These are phyloP conservation scores for Ariopsis seemanni DNA, from an alignment of 2,113 vertebrate genomes.

Conservation along the genomic window DNA sequence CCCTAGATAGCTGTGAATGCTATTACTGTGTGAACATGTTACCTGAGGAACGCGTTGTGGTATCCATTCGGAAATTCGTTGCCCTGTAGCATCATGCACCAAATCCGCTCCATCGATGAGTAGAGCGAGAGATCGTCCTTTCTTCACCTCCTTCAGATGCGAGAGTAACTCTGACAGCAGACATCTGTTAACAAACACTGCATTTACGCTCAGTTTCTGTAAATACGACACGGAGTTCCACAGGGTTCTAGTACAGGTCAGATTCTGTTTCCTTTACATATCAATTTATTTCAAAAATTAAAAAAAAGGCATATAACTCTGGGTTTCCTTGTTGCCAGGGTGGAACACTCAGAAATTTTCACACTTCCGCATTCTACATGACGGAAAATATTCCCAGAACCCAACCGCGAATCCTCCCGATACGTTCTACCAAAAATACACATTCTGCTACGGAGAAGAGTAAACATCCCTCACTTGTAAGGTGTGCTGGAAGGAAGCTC, in stretches of 20 bases:
- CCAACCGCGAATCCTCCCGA: background rate
- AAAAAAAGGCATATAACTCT: background rate
- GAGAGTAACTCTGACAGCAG: conserved; percentile 76
- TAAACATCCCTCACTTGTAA: conserved; percentile 70
- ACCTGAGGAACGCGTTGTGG: conserved; percentile 78
- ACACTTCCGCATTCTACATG: background rate
- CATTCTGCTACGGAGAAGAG: background rate
- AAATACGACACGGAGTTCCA: background rate
- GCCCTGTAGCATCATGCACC: conserved; percentile 67
- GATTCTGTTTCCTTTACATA: background rate
- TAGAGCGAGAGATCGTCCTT: conserved; percentile 67
- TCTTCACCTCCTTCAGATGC: conserved; percentile 55
- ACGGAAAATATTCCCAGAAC: background rate
- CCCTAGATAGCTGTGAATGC: background rate
- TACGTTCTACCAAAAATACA: background rate
- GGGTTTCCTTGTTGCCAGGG: background rate
- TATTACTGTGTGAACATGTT: background rate
- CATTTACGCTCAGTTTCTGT: background rate
- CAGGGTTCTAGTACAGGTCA: background rate
- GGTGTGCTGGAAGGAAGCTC: conserved; percentile 61
- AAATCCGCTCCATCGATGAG: conserved; percentile 80
- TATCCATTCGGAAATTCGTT: conserved; percentile 81
- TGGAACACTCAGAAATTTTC: background rate
- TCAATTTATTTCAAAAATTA: background rate
- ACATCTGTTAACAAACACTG: conserved; percentile 64